phyloP scores from a whole-genome alignment of 2,888 invertebrate genomes.

The Chelonus formosanus region DNA sequence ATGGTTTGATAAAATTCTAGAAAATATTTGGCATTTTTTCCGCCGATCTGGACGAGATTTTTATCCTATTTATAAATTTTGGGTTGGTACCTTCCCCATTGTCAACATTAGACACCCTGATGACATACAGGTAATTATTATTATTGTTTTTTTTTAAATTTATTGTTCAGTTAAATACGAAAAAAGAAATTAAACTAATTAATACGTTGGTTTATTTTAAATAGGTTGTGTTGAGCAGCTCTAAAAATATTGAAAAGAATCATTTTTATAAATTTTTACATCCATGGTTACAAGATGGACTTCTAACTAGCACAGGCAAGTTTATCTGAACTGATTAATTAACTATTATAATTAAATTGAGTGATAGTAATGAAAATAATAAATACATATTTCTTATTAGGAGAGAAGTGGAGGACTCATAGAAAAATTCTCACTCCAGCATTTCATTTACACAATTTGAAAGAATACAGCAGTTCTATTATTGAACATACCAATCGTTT shows the following conservation, averaged over 20 bases:
- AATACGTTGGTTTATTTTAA: conserved; percentile 1
- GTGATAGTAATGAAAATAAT: no score
- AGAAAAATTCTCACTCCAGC: conserved; percentile 70
- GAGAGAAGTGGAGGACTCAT: conserved; percentile 68
- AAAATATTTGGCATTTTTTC: conserved; percentile 32
- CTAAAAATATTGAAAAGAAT: conserved; percentile 55
- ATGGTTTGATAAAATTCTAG: neutral
- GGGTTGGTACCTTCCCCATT: conserved; percentile 34
- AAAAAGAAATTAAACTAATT: conserved; percentile 1
- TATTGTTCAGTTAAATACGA: neutral
- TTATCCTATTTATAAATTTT: conserved; percentile 40
- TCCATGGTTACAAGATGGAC: conserved; percentile 61
- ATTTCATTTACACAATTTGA: conserved; percentile 71
- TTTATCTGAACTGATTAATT: neutral
- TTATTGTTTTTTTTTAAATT: neutral
- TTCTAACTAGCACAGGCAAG: conserved; percentile 53
- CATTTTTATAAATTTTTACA: conserved; percentile 57
- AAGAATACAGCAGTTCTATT: conserved; percentile 58
- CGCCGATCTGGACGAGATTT: conserved; percentile 31
- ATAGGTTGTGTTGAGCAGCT: conserved; percentile 48
- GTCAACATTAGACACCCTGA: conserved; percentile 42
- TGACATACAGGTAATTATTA: conserved; percentile 37
- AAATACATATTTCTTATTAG: conserved; percentile 36
- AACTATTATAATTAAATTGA: neutral
- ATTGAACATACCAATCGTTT: conserved; percentile 63